A percentile compares a stretch with the other conserved stretches of the same genome.
These are phyloP conservation scores for Euclidia mi DNA, from an alignment of 2,888 invertebrate species.

Conservation along the genomic window DNA sequence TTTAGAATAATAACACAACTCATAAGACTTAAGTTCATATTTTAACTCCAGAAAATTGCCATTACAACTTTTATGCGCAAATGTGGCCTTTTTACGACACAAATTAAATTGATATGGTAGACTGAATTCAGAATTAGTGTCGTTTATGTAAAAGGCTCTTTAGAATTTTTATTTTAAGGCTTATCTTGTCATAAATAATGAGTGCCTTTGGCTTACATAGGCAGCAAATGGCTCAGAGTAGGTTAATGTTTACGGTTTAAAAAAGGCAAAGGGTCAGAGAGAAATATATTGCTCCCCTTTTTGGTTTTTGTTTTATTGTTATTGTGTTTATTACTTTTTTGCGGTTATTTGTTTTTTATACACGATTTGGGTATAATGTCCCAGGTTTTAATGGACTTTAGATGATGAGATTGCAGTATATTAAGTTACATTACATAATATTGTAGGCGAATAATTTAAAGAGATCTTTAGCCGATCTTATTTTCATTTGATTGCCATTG, in stretches of 20 bases:
- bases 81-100: neutral
- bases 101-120: neutral
- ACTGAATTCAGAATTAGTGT: conserved; percentile 1
- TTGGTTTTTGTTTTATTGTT: conserved; percentile 8
- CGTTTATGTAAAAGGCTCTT: neutral
- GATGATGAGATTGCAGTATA: too few species aligned
- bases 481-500: too few species aligned
- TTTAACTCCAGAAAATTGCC: neutral
- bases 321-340: neutral
- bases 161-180: conserved; percentile 9
- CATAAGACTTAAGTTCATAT: too few species aligned
- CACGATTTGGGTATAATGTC: neutral
- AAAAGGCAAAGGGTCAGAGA: conserved; percentile 5
- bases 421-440: too few species aligned
- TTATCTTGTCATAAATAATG: conserved; percentile 14
- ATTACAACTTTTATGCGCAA: neutral
- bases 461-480: too few species aligned
- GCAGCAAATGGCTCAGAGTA: conserved; percentile 10
- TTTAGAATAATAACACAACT: too few species aligned
- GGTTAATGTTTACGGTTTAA: conserved; percentile 13
- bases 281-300: conserved; percentile 2
- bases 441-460: too few species aligned
- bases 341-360: neutral
- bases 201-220: conserved; percentile 11
- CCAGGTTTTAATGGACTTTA: too few species aligned